Percentiles rank a stretch among this genome's conserved stretches.
These are phyloP conservation scores for Lontra canadensis DNA, from an alignment of 2,113 vertebrate species.

Conservation along the genomic window DNA sequence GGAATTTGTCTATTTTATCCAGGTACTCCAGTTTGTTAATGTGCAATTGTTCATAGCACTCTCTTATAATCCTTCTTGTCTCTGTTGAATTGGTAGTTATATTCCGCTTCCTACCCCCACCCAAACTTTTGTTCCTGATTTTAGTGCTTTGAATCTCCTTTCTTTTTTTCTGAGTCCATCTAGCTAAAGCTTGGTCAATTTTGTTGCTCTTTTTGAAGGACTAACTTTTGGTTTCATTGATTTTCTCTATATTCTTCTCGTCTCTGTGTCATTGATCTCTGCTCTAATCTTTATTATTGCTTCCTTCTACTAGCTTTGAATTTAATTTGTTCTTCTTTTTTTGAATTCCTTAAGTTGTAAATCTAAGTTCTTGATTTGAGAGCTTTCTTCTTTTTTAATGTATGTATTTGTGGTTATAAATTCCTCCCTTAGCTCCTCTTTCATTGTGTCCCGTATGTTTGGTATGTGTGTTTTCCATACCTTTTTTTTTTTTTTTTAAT, in stretches of 20 bases:
- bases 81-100: not conserved
- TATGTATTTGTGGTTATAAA: not conserved
- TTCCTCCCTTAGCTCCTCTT: not conserved
- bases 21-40: not conserved
- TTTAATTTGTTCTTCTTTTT: slow-evolving; percentile 30
- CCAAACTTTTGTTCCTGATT: not conserved
- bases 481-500: not conserved
- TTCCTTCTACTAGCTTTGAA: not conserved
- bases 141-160: not conserved
- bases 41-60: not conserved
- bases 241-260: not conserved
- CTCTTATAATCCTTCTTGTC: not conserved
- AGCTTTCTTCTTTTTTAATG: not conserved
- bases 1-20: not conserved
- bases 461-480: not conserved
- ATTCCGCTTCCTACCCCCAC: no score
- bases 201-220: not conserved
- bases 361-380: not conserved
- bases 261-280: not conserved
- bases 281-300: not conserved
- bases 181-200: not conserved
- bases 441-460: not conserved
- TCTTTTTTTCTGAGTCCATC: not conserved
- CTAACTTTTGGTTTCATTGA: not conserved
- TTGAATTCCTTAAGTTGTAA: not conserved